Evolutionary conservation across 2,113 vertebrate genomes (phyloP).

Genomic region (Catharus fuscescens): DNA sequence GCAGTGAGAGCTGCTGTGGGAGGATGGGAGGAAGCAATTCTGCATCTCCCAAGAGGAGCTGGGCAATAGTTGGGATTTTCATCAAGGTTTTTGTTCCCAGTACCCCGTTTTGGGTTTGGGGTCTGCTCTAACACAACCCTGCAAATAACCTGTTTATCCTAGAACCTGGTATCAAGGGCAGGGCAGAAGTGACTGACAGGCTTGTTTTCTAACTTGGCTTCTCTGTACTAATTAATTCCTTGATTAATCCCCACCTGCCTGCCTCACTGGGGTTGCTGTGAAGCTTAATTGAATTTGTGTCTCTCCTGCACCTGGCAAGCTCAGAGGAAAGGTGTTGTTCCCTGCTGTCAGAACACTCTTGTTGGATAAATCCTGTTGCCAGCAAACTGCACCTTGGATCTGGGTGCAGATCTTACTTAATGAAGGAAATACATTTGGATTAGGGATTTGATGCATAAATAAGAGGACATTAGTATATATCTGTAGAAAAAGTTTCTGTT

Average conservation of each 20-base stretch:
- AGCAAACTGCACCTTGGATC: neutral
- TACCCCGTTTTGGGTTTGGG: neutral
- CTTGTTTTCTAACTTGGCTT: neutral
- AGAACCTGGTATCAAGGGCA: neutral
- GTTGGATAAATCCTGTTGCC: neutral
- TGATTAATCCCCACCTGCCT: neutral
- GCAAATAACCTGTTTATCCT: neutral
- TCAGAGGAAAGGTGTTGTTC: neutral
- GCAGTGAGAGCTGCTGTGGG: neutral
- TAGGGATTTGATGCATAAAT: neutral
- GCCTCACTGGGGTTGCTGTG: neutral
- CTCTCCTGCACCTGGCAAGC: neutral
- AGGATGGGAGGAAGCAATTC: neutral
- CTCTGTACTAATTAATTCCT: neutral
- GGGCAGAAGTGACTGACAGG: neutral
- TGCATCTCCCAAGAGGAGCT: neutral
- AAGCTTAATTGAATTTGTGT: neutral
- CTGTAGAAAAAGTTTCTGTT: neutral
- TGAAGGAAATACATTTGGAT: neutral
- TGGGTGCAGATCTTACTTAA: neutral
- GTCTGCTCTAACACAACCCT: neutral
- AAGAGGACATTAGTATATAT: rapidly evolving
- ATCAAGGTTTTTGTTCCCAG: neutral
- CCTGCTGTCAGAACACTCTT: neutral
- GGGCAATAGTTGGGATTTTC: neutral